Evolutionary conservation across 2,797 vertebrate genomes (phyloP), one percentile per base, ranked within the genome.

Genomic region (Balearica regulorum): DNA sequence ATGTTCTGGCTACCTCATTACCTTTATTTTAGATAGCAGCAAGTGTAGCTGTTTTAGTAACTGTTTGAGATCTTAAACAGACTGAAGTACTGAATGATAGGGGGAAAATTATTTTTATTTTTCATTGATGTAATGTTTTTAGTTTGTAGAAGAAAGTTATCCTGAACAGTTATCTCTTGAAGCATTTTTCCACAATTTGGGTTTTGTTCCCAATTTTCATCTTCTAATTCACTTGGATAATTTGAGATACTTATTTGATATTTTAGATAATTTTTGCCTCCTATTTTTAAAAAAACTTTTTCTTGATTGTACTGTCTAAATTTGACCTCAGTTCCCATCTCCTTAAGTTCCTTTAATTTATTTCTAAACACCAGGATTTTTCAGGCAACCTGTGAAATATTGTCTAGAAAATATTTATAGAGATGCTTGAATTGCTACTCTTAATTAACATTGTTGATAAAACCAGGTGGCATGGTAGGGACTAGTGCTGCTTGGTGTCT

Each of bases 21-120:
- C 15, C 62, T 93, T 95, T 82, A 44, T 80, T 92, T 92, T 68
- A 69, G 80, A 68, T 82, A 84, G 78, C 35, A 90, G 69, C 73
- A 95, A 89, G 71, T 77, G 41, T 66, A 70, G 43, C 66, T 79
- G 51, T 90, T 95, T 84, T 73, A 94, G 57, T 81, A 71, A 68
- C 60, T 54, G 16, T 44, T 73, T 75, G 60, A 89, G 46, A 78
- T 80, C 41, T 82, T 82, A 77, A 80, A 11, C 62, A 83, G 37
- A 48, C 35, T 65, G 13, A 80, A 80, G 31, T 73, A 58, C 28
- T 90, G 65, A 86, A 49, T 48, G 64, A 44, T 13, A 15, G 39
- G 49, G 60, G 6, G 1, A 16, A 51, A 70, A 9, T 2, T 35
- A 2, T 37, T 83, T 66, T 76, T 62, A 9, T 68, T 89, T 79